A percentile compares a stretch with the other conserved stretches of the same genome.
These are phyloP conservation scores for Cricetomys ansorgei DNA, from an alignment of 2,113 vertebrate genomes.

Conservation along the genomic window DNA sequence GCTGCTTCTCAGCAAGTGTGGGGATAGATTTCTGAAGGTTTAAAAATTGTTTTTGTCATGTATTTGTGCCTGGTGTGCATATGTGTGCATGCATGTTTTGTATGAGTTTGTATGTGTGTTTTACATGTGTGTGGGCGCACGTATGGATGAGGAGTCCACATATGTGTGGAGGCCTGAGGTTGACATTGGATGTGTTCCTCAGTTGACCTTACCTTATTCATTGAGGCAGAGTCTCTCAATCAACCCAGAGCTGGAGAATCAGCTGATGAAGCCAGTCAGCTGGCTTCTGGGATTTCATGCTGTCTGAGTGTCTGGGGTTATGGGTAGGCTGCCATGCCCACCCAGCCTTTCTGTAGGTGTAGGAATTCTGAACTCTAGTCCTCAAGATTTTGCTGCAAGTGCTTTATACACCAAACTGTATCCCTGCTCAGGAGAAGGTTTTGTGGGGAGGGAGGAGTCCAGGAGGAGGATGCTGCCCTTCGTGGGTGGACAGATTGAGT, in stretches of 20 bases:
- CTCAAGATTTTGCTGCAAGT: neutral
- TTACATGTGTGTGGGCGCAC: neutral
- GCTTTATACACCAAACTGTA: neutral
- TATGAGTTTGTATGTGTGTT: neutral
- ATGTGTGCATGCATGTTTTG: neutral
- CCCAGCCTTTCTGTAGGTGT: neutral
- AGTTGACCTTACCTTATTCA: neutral
- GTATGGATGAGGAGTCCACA: neutral
- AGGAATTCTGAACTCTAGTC: neutral
- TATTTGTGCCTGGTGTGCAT: neutral
- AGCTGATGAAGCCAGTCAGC: neutral
- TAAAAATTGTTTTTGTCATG: neutral
- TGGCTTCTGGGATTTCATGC: neutral
- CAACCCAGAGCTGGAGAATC: neutral
- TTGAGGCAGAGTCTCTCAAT: neutral
- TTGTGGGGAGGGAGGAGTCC: neutral
- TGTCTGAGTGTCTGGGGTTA: neutral
- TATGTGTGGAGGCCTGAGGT: neutral
- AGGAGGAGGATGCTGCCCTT: rapidly evolving
- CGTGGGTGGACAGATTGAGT: neutral
- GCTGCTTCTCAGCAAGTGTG: neutral
- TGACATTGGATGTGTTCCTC: neutral
- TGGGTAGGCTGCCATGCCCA: too few species aligned
- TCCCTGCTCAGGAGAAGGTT: neutral
- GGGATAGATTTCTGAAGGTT: neutral